Evolutionary conservation across 2,888 invertebrate species (phyloP), one percentile per base, ranked within the genome.

Genomic region (Xylocampa areola): DNA sequence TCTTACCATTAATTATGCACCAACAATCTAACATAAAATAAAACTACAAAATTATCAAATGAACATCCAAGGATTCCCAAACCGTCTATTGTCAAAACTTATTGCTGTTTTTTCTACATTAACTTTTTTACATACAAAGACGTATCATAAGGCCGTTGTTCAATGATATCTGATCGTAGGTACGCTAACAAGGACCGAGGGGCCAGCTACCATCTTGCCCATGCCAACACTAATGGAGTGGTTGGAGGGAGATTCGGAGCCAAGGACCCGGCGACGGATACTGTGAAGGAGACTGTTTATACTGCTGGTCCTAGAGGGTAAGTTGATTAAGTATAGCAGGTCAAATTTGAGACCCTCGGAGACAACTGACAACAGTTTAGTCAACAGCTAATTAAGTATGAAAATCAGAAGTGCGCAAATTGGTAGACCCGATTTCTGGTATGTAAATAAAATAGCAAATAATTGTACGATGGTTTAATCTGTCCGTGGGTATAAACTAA

Each of bases 221-320:
- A 95, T 76, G 95, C 95, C 32, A 96, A 96, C 84, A 94, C 96
- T 70, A 94, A 94, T 41, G 95, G 95, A 25, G 94, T 96, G 39
- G 96, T 96, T 16, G 95, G 96, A 58, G 96, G 96, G 49, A 94
- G 96, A 82, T 96, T 96, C 83, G 97, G 97, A 37, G 95, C 96
- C 60, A 94, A 96, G 76, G 96, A 96, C 86, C 96, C 97, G n/a
- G 95, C 94, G 61, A 96, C 95, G 66, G 96, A 96, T 48, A 94
- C 94, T 41, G 93, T 96, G 44, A 96, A 96, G 77, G 95, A 96
- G 80, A 96, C 96, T 2, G 94, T 95, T 35, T 97, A 97, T 82
- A 96, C 97, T 6, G 96, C 97, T 33, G 97, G 97, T 53, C 96
- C 96, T 62, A 95, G 96, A 85, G 97, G 97, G 91, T 95, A 80